These are phyloP conservation scores for Catonia carolina DNA, from an alignment of 2,888 invertebrate species.

Conservation along the genomic window DNA sequence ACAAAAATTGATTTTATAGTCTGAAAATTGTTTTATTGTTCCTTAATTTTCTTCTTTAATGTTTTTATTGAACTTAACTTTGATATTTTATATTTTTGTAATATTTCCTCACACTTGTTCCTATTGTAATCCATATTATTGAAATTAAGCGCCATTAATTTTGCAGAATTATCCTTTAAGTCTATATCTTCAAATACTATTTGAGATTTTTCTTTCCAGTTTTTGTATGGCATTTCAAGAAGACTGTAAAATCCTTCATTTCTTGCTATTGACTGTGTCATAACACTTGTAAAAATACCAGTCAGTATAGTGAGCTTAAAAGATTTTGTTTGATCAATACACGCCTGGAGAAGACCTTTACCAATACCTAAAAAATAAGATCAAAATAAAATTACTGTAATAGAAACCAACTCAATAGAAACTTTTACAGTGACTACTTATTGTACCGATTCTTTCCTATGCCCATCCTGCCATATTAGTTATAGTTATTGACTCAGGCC, in stretches of 20 bases:
- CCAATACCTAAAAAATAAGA: not conserved
- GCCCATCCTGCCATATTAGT: no score
- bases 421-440: no score
- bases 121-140: not conserved
- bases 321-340: conserved; percentile 3
- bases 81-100: no score
- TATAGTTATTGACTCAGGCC: no score
- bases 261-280: not conserved
- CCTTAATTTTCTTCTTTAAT: no score
- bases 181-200: not conserved
- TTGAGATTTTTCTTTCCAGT: conserved; percentile 1
- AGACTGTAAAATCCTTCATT: conserved; percentile 5
- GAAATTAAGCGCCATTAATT: not conserved
- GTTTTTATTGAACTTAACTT: no score
- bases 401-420: no score
- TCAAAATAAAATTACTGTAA: not conserved
- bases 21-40: no score
- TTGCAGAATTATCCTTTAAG: not conserved
- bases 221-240: not conserved
- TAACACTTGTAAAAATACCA: not conserved
- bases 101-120: no score
- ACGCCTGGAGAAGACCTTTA: not conserved
- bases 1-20: no score
- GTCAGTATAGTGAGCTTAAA: not conserved
- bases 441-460: no score